Evolutionary conservation across 2,113 vertebrate species (phyloP).

Genomic region (Dasypus novemcinctus): DNA sequence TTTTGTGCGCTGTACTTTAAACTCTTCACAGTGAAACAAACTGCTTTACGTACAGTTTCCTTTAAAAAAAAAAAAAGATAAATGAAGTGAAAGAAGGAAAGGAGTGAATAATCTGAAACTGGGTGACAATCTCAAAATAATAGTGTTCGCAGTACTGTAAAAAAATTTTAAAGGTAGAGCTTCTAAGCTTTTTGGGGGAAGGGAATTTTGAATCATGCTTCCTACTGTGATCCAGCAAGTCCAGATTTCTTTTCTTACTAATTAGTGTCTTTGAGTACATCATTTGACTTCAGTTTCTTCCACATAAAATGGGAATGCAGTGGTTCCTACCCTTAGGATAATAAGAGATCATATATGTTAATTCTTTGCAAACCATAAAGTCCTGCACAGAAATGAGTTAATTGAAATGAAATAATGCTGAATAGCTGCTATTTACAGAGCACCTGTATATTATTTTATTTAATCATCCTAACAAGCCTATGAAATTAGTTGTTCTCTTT

Average conservation of each 20-base stretch:
- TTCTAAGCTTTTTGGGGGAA: not conserved
- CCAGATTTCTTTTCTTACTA: not conserved
- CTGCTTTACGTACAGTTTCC: not conserved
- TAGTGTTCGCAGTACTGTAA: conserved; percentile 6
- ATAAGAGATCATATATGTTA: not conserved
- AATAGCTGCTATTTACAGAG: not conserved
- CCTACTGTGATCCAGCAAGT: not conserved
- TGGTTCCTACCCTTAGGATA: not conserved
- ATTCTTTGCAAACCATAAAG: conserved; percentile 6
- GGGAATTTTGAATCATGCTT: conserved; percentile 22
- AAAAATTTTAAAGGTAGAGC: not conserved
- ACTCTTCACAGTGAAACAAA: conserved; percentile 1
- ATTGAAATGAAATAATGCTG: conserved; percentile 35
- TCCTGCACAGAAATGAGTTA: not conserved
- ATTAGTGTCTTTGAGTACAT: conserved; percentile 26
- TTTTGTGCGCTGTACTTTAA: not conserved
- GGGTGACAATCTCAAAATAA: conserved; percentile 24
- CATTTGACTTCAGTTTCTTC: conserved; percentile 36
- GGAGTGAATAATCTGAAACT: conserved; percentile 39
- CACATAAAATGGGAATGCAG: not conserved
- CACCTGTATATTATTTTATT: conserved; percentile 3
- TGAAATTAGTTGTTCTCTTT: conserved; percentile 47
- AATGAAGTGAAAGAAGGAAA: not conserved
- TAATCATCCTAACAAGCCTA: conserved; percentile 9
- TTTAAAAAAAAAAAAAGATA: not conserved